Conservation (phyloP, 2,888 invertebrate genomes). For the Drosophila mayaguana region DNA sequence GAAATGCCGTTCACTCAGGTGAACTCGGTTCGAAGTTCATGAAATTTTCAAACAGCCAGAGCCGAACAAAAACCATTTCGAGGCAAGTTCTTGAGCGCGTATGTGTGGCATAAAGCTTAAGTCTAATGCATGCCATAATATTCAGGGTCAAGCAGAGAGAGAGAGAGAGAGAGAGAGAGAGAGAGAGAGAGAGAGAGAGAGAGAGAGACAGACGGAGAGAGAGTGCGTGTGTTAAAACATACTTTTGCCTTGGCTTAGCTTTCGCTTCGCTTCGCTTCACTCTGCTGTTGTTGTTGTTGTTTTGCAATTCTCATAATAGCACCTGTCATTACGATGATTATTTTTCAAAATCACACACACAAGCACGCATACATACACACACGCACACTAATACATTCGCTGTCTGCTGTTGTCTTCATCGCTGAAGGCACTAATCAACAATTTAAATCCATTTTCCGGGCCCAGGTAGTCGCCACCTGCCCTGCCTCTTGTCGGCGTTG, state of each 20-base stretch:
- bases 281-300: neutral
- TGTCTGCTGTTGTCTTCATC: constrained; percentile 45
- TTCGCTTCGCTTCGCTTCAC: constrained; percentile 17
- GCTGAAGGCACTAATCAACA: constrained; percentile 76
- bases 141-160: constrained; percentile 47
- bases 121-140: constrained; percentile 69
- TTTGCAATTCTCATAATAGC: constrained; percentile 72
- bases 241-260: constrained; percentile 57
- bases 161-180: neutral
- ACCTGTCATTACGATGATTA: constrained; percentile 77
- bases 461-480: constrained; percentile 18
- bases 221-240: constrained; percentile 55
- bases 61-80: constrained; percentile 51
- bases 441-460: constrained; percentile 79
- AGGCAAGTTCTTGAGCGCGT: constrained; percentile 47
- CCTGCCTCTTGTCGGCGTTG: constrained; percentile 30
- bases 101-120: constrained; percentile 69
- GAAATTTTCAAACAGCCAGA: constrained; percentile 58
- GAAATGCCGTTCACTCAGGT: constrained; percentile 8
- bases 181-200: neutral
- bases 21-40: constrained; percentile 58
- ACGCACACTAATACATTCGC: constrained; percentile 30
- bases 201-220: constrained; percentile 10
- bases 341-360: constrained; percentile 72
- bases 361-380: neutral